Base-by-base conservation (phyloP, 2,797 vertebrate species). In the Coregonus sp. region DNA sequence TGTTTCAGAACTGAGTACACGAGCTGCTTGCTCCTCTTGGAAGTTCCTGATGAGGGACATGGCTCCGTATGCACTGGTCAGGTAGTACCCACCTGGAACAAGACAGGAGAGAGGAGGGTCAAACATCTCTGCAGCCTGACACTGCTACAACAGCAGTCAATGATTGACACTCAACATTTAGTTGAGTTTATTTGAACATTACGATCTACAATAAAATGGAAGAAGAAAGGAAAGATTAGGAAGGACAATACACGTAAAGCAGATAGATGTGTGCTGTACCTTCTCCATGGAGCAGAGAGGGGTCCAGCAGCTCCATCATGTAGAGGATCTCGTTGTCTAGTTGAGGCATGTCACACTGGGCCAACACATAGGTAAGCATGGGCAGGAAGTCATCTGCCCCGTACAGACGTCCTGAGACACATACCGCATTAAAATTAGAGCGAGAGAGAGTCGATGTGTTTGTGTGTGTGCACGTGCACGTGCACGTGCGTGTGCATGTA, bases 281-380 rank as follows among this genome's bases (percentile, higher is more conserved):
- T 96, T 98, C 97, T 93, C 97, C 97, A 0, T 96, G 95, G 29
- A 98, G 92, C 85, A 97, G 90, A 0, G 95, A 91, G 0, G 97
- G 97, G 87, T 98, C 96, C 86, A 98, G 90, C 77, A 98, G 90
- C 81, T 98, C 97, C 97, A 98, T 97, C 96, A 97, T 97, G 87
- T 98, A 98, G n/a, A 97, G 95, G 1, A 98, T 96, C 88, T 98
- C 96, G 0, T 92, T 94, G 86, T 98, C 96, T 89, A 98, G 86
- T 81, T 97, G 95, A 37, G 97, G 93, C 95, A 97, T 96, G 85
- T 97, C 95, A 79, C 96, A 98, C 84, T 98, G 96, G 4, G 96
- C 96, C 73, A 98, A 85, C 51, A 97, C 95, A 0, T 96, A 96
- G 0, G 96, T 98, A 87, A 98, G 80, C 89, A 98, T 96, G 1